phyloP scores from a whole-genome alignment of 2,888 invertebrate genomes.

The Linyphia triangularis region DNA sequence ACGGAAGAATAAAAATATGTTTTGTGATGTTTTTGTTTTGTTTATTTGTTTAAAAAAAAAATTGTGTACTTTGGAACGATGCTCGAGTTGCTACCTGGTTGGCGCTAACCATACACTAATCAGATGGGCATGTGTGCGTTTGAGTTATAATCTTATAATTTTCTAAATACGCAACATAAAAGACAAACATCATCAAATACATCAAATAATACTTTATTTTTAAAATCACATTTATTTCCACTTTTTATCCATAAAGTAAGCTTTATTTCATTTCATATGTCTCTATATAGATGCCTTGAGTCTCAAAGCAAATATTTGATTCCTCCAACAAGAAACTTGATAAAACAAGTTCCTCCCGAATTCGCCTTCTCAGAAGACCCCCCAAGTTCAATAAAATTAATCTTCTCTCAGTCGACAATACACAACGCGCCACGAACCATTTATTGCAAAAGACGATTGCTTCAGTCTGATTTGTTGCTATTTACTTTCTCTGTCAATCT shows the following conservation, averaged over 20 bases:
- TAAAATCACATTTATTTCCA: conserved; percentile 59
- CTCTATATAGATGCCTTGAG: neutral
- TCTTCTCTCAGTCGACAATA: conserved; percentile 1
- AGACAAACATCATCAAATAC: conserved; percentile 29
- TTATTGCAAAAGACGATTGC: conserved; percentile 37
- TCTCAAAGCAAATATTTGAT: conserved; percentile 29
- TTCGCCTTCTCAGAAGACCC: neutral
- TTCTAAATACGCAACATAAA: neutral
- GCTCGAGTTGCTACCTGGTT: no score
- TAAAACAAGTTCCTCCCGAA: conserved; percentile 1
- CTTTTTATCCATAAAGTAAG: conserved; percentile 20
- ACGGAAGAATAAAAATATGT: no score
- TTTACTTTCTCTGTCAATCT: no score
- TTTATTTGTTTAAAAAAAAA: no score
- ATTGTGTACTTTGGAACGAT: no score
- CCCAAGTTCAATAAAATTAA: conserved; percentile 7
- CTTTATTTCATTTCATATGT: conserved; percentile 31
- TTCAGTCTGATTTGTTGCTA: neutral
- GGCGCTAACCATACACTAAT: no score
- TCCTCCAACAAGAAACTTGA: conserved; percentile 19
- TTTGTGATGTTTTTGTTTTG: no score
- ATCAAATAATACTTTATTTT: conserved; percentile 67
- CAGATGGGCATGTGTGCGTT: no score
- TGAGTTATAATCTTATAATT: neutral
- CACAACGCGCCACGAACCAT: conserved; percentile 5